Conservation (phyloP, 1,140 invertebrate species). For the Cataglyphis hispanica region DNA sequence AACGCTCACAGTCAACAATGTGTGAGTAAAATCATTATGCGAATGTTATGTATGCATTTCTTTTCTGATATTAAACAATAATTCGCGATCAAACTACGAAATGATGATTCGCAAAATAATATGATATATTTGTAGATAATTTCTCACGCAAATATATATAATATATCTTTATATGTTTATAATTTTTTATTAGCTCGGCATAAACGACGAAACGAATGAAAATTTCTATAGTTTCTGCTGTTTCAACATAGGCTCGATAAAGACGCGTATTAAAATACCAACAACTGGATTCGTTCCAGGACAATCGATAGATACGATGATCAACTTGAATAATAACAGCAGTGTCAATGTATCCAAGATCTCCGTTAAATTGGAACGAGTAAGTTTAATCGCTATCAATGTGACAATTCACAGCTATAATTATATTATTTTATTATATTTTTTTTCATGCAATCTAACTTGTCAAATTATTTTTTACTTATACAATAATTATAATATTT, state of each 20-base stretch:
- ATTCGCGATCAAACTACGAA: neutral
- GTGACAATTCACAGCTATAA: neutral
- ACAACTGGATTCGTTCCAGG: slow-evolving; percentile 89
- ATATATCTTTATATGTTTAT: too few species aligned
- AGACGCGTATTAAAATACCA: slow-evolving; percentile 87
- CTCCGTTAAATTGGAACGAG: slow-evolving; percentile 88
- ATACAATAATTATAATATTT: neutral
- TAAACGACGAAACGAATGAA: slow-evolving; percentile 84
- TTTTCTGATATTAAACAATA: neutral
- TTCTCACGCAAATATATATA: too few species aligned
- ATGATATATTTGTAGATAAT: too few species aligned
- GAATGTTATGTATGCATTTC: neutral
- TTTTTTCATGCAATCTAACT: neutral
- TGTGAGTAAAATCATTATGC: slow-evolving; percentile 34
- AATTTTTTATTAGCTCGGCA: slow-evolving; percentile 51
- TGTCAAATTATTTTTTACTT: slow-evolving; percentile 10
- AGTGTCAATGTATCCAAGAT: slow-evolving; percentile 86
- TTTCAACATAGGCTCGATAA: slow-evolving; percentile 87
- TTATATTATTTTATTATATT: neutral
- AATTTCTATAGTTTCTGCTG: slow-evolving; percentile 89
- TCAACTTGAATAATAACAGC: slow-evolving; percentile 89
- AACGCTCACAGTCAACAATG: slow-evolving; percentile 54
- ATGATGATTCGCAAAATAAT: neutral
- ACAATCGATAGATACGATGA: slow-evolving; percentile 88
- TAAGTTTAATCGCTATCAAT: slow-evolving; percentile 74